Base-by-base conservation (phyloP, 2,797 vertebrate species). In the Leptatherina wallacei region DNA sequence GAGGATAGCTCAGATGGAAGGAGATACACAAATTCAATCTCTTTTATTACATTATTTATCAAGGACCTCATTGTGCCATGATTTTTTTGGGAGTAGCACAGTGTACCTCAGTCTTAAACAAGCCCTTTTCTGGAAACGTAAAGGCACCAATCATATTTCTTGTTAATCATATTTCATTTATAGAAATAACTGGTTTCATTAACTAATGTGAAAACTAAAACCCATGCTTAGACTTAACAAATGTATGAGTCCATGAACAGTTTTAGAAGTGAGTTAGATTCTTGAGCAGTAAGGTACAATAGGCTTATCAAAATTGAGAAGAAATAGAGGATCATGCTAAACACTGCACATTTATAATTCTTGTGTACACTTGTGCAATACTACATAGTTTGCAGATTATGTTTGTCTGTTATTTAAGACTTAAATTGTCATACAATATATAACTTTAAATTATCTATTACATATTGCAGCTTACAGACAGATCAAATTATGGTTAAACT, bases 71-170 rank as follows among this genome's bases (percentile, higher is more conserved):
- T 77, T 69, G 73, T 67, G 78, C 56, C 60, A n/a, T 71, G 58
- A 24, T 72, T 73, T 29, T 58, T 32, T 65, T 57, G 0, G 22
- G 51, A 38, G 30, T 66, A 65, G 65, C 55, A 62, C 30, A 71
- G 38, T 60, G 55, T 47, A 33, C 54, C 63, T 85, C 64, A 74
- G 60, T 59, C 62, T 62, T 55, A 60, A 71, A 47, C 38, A 63
- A 82, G 77, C 82, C 66, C 81, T 83, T 89, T 61, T 92, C 87
- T 92, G 86, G 85, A 86, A 88, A 88, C 79, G 77, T 32, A 71
- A 72, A 68, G 47, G 51, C 65, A 77, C 71, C 47, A 70, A 30
- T 80, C 69, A 57, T 61, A 38, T 68, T 73, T 85, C 20, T 71
- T 73, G 42, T 69, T 69, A 42, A 65, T 64, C 3, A 65, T 47